These are phyloP conservation scores for Lepetodrilus schrolli DNA, from an alignment of 2,888 invertebrate species.

Conservation along the genomic window DNA sequence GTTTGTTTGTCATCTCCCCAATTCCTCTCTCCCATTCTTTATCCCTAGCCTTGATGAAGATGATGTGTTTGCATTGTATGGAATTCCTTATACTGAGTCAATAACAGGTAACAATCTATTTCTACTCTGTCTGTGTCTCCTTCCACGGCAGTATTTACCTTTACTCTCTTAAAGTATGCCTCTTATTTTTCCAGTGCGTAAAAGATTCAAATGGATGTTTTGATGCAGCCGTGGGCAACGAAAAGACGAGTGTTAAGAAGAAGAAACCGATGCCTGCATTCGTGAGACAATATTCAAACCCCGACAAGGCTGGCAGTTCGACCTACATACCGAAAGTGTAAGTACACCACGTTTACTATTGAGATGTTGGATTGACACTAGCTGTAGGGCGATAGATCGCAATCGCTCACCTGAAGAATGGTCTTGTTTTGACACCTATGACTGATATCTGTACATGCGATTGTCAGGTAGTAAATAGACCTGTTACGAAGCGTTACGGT, in stretches of 20 bases:
- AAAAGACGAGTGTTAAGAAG: slow-evolving; percentile 29
- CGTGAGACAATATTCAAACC: slow-evolving; percentile 40
- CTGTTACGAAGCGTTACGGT: too few relatives aligned
- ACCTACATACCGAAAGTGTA: slow-evolving; percentile 44
- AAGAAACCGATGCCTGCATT: slow-evolving; percentile 31
- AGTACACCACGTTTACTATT: slow-evolving; percentile 29
- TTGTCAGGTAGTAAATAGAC: too few relatives aligned
- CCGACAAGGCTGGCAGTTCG: slow-evolving; percentile 38
- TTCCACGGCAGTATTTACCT: too few relatives aligned
- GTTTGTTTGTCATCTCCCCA: too few relatives aligned
- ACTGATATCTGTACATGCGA: neutral
- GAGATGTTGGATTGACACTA: neutral
- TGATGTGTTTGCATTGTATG: neutral
- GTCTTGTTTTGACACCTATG: slow-evolving; percentile 17
- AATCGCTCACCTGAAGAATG: neutral
- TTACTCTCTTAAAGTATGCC: neutral
- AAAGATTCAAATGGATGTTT: slow-evolving; percentile 29
- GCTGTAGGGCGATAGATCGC: neutral
- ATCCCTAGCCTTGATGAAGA: neutral
- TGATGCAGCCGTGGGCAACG: slow-evolving; percentile 12
- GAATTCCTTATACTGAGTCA: neutral
- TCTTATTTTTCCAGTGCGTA: slow-evolving; percentile 8
- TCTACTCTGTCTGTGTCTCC: neutral
- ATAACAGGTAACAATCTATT: neutral
- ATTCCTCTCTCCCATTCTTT: too few relatives aligned